Evolutionary conservation across 2,797 vertebrate species (phyloP).

Genomic region (Rhinoraja longicauda): DNA sequence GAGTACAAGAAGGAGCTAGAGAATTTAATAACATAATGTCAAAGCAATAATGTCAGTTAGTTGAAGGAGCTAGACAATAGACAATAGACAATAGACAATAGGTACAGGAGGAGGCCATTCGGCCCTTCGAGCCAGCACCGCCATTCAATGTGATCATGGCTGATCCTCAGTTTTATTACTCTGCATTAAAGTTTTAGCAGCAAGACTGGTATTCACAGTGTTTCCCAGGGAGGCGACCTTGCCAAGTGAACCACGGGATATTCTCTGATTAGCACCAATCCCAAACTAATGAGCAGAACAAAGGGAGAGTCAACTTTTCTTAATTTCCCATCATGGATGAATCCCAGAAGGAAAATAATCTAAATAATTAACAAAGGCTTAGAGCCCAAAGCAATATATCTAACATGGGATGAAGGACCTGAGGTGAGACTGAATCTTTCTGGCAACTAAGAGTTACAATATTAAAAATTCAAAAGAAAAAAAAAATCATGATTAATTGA

Average conservation of each 20-base stretch:
- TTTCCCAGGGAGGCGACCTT: neutral
- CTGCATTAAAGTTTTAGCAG: neutral
- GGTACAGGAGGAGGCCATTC: no score
- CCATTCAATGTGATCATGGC: no score
- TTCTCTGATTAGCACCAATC: neutral
- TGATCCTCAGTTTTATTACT: neutral
- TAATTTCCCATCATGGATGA: neutral
- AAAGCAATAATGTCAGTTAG: no score
- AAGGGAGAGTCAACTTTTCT: neutral
- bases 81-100: no score
- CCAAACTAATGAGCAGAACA: neutral
- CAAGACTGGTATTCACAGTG: neutral
- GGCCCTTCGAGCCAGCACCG: no score
- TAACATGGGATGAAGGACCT: neutral
- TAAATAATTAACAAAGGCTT: neutral
- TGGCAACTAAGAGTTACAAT: neutral
- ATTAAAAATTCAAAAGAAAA: neutral
- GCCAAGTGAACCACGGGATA: neutral
- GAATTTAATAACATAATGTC: no score
- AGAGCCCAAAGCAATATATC: neutral
- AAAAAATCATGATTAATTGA: neutral
- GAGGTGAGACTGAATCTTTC: neutral
- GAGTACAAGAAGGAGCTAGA: no score
- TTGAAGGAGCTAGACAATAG: no score
- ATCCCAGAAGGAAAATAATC: neutral